Conservation (phyloP, 2,888 invertebrate species). For the Amblyjoppa fuscipennis region DNA sequence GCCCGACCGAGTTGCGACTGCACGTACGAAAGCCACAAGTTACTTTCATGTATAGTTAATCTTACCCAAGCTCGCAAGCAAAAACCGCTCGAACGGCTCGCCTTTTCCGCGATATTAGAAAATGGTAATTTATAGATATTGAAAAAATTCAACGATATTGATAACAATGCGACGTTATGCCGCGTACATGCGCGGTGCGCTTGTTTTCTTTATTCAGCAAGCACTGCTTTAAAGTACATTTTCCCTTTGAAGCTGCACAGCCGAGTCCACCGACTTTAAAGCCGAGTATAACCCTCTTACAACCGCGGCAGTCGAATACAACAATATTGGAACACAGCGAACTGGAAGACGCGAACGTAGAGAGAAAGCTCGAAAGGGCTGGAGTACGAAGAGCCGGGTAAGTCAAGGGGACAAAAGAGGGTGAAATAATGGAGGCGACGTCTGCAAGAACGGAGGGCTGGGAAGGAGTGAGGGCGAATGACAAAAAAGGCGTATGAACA, state of each 20-base stretch:
- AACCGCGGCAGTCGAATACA: not conserved
- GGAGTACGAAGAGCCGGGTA: not conserved
- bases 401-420: not conserved
- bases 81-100: not conserved
- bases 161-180: not conserved
- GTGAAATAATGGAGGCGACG: not conserved
- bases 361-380: not conserved
- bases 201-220: not conserved
- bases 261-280: too few species aligned
- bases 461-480: not conserved
- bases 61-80: not conserved
- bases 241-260: not conserved
- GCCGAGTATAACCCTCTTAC: not conserved
- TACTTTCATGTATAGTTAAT: not conserved
- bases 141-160: not conserved
- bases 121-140: not conserved
- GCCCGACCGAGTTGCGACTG: not conserved
- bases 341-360: slow-evolving; percentile 1
- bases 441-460: not conserved
- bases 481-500: not conserved
- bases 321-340: not conserved
- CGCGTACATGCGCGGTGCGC: not conserved
- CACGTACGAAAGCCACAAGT: not conserved
- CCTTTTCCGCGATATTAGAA: slow-evolving; percentile 1
- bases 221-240: not conserved